These are phyloP conservation scores for Mimachlamys varia DNA, from an alignment of 2,888 invertebrate genomes.

Conservation along the genomic window DNA sequence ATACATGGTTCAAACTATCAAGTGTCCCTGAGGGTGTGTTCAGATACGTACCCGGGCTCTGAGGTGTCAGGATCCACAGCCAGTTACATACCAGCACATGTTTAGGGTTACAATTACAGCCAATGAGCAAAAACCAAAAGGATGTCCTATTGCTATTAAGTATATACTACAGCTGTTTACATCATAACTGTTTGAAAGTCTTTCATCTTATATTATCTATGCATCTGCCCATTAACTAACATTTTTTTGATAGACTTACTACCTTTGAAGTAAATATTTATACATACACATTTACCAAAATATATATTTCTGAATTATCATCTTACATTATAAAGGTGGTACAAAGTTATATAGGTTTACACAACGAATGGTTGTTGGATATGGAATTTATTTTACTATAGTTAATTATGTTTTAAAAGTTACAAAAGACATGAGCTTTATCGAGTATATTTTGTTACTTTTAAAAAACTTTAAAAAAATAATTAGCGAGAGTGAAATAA, in stretches of 20 bases:
- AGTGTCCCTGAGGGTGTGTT: background rate
- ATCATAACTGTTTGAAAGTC: background rate
- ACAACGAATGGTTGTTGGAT: no score
- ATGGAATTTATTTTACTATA: no score
- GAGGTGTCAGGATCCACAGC: background rate
- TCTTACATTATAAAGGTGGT: no score
- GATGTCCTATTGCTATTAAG: background rate
- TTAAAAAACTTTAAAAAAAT: no score
- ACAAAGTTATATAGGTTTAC: no score
- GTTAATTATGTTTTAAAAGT: no score
- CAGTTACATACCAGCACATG: background rate
- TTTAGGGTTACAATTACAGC: background rate
- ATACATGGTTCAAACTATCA: background rate
- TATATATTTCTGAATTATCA: background rate
- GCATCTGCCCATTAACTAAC: background rate
- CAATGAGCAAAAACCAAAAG: background rate
- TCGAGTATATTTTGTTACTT: no score
- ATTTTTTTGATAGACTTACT: background rate
- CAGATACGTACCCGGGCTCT: background rate
- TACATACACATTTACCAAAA: background rate
- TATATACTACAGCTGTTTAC: background rate
- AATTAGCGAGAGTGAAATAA: no score
- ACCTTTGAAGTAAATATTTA: background rate
- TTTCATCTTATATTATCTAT: slow-evolving; percentile 17
- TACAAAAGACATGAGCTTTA: no score